A percentile compares a stretch with the other conserved stretches of the same genome.
phyloP scores from a whole-genome alignment of 2,888 invertebrate species.

The Eristalis pertinax region DNA sequence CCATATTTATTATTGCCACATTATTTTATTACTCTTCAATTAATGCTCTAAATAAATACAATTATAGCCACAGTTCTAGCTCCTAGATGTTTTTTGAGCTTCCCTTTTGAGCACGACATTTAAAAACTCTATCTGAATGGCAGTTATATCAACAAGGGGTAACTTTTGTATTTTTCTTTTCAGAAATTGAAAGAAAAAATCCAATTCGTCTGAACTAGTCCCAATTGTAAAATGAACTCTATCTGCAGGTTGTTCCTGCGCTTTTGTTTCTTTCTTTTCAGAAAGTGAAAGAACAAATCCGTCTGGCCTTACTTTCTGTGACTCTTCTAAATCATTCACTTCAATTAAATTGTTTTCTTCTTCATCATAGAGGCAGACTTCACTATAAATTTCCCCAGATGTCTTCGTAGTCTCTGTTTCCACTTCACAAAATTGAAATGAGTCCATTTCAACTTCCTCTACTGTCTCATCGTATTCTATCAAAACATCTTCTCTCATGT shows the following conservation, averaged over 20 bases:
- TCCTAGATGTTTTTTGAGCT: conserved; percentile 33
- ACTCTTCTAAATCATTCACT: conserved; percentile 35
- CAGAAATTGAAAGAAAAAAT: conserved; percentile 79
- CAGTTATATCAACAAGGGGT: conserved; percentile 78
- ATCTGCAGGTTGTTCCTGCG: background rate
- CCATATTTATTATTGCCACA: background rate
- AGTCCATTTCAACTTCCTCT: conserved; percentile 75
- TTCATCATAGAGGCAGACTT: conserved; percentile 79
- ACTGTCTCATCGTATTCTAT: conserved; percentile 78
- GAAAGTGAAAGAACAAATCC: no score
- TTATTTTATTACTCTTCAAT: background rate
- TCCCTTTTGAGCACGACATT: conserved; percentile 78
- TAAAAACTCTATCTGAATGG: conserved; percentile 79
- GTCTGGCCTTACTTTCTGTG: background rate
- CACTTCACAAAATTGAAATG: conserved; percentile 74
- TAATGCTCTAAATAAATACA: background rate
- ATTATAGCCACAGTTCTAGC: background rate
- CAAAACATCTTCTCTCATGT: conserved; percentile 49
- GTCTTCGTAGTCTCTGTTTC: conserved; percentile 75
- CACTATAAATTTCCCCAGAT: conserved; percentile 75
- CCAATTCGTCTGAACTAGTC: conserved; percentile 76
- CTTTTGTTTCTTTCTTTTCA: no score
- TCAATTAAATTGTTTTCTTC: conserved; percentile 74
- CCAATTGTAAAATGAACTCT: background rate
- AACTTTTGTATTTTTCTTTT: conserved; percentile 79